These are phyloP conservation scores for Spilogale gracilis DNA, from an alignment of 2,113 vertebrate genomes.

Conservation along the genomic window DNA sequence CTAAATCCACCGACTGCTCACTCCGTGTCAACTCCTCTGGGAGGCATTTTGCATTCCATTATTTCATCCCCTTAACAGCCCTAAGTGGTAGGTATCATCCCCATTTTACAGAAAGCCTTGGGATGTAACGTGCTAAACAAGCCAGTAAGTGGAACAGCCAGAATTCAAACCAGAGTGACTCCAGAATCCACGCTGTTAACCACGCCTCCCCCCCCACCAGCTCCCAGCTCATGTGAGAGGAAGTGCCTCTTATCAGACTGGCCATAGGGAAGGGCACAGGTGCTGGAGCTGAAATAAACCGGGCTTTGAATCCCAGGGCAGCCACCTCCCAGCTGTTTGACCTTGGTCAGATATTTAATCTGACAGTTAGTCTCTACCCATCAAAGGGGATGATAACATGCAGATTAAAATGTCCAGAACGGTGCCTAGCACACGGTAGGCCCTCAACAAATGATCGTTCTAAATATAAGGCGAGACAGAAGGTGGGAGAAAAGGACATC, in stretches of 20 bases:
- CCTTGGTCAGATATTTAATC: not conserved
- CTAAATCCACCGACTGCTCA: not conserved
- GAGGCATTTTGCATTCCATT: not conserved
- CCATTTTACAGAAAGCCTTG: not conserved
- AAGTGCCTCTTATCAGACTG: not conserved
- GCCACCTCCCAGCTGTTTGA: not conserved
- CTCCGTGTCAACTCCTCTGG: not conserved
- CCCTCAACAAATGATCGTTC: not conserved
- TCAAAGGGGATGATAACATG: not conserved
- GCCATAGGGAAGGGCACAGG: not conserved
- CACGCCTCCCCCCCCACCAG: not conserved
- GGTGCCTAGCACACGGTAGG: not conserved
- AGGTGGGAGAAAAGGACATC: not conserved
- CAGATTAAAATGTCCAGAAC: not conserved
- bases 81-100: not conserved
- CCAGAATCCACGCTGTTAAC: not conserved
- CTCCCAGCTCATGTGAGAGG: not conserved
- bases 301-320: not conserved
- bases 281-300: not conserved
- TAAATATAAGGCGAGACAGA: not conserved
- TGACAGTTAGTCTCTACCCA: not conserved
- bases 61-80: not conserved
- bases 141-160: not conserved
- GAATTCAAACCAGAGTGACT: conserved; percentile 44
- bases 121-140: not conserved